Evolutionary conservation across 2,888 invertebrate species (phyloP), one percentile per base, ranked within the genome.

Genomic region (Gandaritis pyraliata): DNA sequence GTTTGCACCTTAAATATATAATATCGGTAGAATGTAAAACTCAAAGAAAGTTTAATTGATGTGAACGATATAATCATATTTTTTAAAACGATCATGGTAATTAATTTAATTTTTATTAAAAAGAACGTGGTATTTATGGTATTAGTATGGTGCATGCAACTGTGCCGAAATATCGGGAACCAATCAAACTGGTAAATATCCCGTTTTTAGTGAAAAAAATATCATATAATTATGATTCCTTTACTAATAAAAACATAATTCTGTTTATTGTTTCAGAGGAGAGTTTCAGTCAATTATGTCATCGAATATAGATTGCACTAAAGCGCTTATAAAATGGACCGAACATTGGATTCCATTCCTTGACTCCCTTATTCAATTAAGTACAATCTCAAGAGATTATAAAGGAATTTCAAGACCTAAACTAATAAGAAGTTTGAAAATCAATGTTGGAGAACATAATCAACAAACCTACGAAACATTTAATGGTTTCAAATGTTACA

Each of bases 351-450:
- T 69, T 1, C 29, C 58, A 13, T 70, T 71, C 16, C 51, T 73
- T 10, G 73, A 73, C 53, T 66, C 68, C 11, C 49, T 72, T 7
- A 61, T 73, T n/a, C 72, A 73, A 65, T 33, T 73, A 4, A 68
- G 68, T 48, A 55, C 48, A 6, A n/a, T 72, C 12, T 58, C 56
- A 10, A 65, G 62, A 53, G 52, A 65, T 49, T 43, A 60, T 33
- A 58, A 66, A 13, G 71, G 71, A 2, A 46, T 70, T 48, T 59
- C 67, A 11, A 61, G 64, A 43, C 65, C 64, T 1, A 70, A 66
- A 29, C 65, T 64, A 11, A 70, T 72, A 33, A 60, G 51, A 55
- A 41, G 49, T 15, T 33, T 72, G 18, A 58, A 41, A 30, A 66
- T 72, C 7, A 55, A 33, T 47, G 41, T 61, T 8, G 2, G 15